A percentile compares a stretch with the other conserved stretches of the same genome.
phyloP scores from a whole-genome alignment of 2,888 invertebrate genomes.

The Timema cristinae region DNA sequence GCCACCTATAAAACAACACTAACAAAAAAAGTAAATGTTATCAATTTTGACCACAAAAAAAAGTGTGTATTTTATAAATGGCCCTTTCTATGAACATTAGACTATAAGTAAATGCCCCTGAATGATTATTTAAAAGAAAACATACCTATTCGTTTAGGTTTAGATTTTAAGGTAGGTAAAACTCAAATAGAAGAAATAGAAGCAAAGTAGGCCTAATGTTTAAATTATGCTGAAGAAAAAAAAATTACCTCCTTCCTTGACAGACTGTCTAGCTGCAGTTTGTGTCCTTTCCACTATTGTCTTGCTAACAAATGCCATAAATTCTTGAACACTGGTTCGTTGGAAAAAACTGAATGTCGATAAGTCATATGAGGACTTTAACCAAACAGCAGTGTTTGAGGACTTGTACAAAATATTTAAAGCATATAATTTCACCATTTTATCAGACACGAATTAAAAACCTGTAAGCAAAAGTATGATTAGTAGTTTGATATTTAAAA shows the following conservation, averaged over 20 bases:
- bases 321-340: conserved; percentile 92
- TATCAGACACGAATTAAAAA: conserved; percentile 36
- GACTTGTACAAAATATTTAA: conserved; percentile 76
- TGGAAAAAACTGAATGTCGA: conserved; percentile 96
- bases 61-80: too few species aligned
- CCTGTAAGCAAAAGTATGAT: not conserved
- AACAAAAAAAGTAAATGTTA: too few species aligned
- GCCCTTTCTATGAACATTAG: too few species aligned
- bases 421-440: conserved; percentile 84
- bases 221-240: too few species aligned
- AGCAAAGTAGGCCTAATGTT: not conserved
- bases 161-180: not conserved
- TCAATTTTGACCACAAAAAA: too few species aligned
- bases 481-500: too few species aligned
- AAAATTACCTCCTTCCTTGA: conserved; percentile 84
- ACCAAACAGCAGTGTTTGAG: conserved; percentile 62
- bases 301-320: conserved; percentile 95
- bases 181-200: not conserved
- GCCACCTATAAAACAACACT: too few species aligned
- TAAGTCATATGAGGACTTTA: conserved; percentile 86
- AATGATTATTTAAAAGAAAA: not conserved
- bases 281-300: conserved; percentile 92
- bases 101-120: too few species aligned
- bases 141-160: not conserved
- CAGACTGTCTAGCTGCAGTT: conserved; percentile 79